Evolutionary conservation across 2,113 vertebrate species (phyloP), one percentile per base, ranked within the genome.

Genomic region (Pavo muticus): DNA sequence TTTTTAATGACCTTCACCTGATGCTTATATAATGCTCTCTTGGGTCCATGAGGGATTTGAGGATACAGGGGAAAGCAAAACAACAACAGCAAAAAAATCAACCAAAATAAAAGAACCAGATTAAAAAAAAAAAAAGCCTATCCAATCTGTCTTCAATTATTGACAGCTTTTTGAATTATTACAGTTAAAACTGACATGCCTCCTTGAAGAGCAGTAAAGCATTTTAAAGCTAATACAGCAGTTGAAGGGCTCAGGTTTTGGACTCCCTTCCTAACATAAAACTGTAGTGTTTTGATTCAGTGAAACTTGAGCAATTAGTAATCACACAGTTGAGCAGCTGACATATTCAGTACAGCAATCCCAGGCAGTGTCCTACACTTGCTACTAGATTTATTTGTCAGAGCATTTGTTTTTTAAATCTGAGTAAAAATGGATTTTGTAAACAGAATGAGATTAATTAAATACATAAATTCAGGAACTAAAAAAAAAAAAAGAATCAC

Each of bases 371-470:
- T 17, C 12, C 14, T 71, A 56, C 57, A 71, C 47, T 32, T 47
- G 42, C 79, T 84, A 47, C 83, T 86, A 68, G 85, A 94, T 94
- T 87, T 95, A 92, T 96, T 96, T 93, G 88, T 84, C 90, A 80
- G 91, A 84, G 85, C 64, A 32, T 56, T 56, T 72, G 90, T 70
- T 91, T 91, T 93, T 77, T 48, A 86, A 91, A 93, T 94, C 91
- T 40, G 72, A 93, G 79, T 84, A 86, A 93, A 95, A 95, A 94
- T 95, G 85, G 91, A 95, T 95, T 90, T 81, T 86, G 72, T 94
- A 90, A 94, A 78, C 85, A 91, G 95, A 93, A 90, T 71, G 95
- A 95, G 96, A 97, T 96, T 95, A 97, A 97, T 97, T 96, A 97
- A 95, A 93, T 90, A 57, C 77, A 57, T 90, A 95, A 29, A 94